Base-by-base conservation (phyloP, 1,140 invertebrate species). In the Brachionus plicatilis region DNA sequence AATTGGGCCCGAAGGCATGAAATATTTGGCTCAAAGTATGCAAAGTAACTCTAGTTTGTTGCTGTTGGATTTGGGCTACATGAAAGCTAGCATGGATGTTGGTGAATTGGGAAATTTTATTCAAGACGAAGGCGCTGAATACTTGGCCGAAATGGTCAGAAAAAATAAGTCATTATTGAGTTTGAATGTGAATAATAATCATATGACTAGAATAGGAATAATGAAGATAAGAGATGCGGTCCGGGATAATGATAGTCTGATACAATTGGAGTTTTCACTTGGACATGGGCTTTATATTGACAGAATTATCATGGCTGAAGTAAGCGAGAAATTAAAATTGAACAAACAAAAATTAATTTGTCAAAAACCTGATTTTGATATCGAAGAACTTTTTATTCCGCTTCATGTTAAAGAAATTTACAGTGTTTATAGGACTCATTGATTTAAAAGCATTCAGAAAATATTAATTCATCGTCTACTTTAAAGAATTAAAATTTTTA, bases 391-490 rank as follows among this genome's bases (percentile, higher is more conserved):
- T 29, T 33, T 68, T 17, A 37, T 68, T 29, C 82, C 82, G 4
- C 11, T 33, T 37, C 82, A 83, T 68, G 82, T 83, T 9, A 68
- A 68, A 41, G 68, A 83, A 27, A 83, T 83, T 14, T 68, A 68
- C 53, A 83, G 82, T 72, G 45, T 68, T 72, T 83, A 70, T n/a
- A 68, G 82, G 47, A 83, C 82, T 37, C 82, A 83, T 83, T 83
- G 47, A 83, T 80, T 37, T 6, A 37, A 37, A 37, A 37, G 6
- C 0, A 37, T 37, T 33, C 29, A 1, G 5, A 33, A 33, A 33
- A 2, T 37, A 37, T 37, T 37, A 4, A 37, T 7, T 37, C 7
- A 37, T 7, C 4, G 5, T 0, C 7, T 37, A 37, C 6, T 37
- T 37, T 37, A 37, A 7, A 37, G 6, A 7, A 37, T 37, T 0